phyloP scores from a whole-genome alignment of 2,888 invertebrate genomes.

The Zhengitettix transpicula region DNA sequence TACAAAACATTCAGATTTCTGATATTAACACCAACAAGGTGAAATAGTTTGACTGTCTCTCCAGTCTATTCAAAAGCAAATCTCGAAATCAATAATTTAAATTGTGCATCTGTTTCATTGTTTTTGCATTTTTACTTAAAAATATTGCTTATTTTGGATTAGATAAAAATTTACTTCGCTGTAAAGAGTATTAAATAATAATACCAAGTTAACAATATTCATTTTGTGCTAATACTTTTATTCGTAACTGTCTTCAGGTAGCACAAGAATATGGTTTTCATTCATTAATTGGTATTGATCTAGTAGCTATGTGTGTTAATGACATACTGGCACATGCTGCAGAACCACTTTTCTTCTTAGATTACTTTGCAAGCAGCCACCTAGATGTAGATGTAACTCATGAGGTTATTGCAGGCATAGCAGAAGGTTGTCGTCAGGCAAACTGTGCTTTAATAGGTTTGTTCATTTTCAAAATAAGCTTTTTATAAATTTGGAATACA shows the following conservation, averaged over 20 bases:
- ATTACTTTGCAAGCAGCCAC: slow-evolving; percentile 88
- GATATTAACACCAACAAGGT: too few species aligned
- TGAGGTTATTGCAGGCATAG: slow-evolving; percentile 69
- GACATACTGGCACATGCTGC: slow-evolving; percentile 91
- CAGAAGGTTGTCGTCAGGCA: slow-evolving; percentile 70
- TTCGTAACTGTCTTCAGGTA: slow-evolving; percentile 35
- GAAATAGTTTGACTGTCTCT: too few species aligned
- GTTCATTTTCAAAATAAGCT: neutral
- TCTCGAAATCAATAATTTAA: too few species aligned
- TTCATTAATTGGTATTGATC: slow-evolving; percentile 77
- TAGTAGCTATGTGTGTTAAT: slow-evolving; percentile 97
- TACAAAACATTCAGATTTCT: too few species aligned
- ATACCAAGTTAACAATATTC: too few species aligned
- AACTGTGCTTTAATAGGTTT: slow-evolving; percentile 79
- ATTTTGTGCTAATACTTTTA: neutral
- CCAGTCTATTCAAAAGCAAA: too few species aligned
- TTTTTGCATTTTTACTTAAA: too few species aligned
- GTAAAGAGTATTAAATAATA: neutral
- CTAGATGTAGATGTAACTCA: slow-evolving; percentile 61
- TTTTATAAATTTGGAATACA: too few species aligned
- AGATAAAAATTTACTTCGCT: too few species aligned
- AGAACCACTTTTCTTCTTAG: slow-evolving; percentile 88
- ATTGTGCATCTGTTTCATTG: too few species aligned
- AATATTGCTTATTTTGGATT: too few species aligned
- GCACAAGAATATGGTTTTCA: slow-evolving; percentile 65